Evolutionary conservation across 2,888 invertebrate genomes (phyloP).

Genomic region (Eupithecia inturbata): DNA sequence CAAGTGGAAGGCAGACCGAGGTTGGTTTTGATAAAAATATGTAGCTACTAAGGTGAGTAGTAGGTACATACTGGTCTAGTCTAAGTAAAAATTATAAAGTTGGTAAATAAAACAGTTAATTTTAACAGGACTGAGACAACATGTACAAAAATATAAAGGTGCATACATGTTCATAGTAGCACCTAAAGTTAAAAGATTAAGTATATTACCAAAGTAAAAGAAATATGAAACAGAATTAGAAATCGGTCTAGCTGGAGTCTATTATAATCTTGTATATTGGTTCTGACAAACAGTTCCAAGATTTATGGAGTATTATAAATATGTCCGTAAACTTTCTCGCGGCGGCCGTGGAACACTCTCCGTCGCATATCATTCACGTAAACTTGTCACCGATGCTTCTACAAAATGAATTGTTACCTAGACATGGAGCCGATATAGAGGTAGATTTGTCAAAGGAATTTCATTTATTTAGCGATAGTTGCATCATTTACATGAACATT

Average conservation of each 20-base stretch:
- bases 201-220: neutral
- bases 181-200: neutral
- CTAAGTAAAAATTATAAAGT: too few species aligned
- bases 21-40: too few species aligned
- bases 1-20: too few species aligned
- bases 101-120: too few species aligned
- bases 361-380: slow-evolving; percentile 16
- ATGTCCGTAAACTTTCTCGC: slow-evolving; percentile 21
- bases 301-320: slow-evolving; percentile 24
- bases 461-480: slow-evolving; percentile 10
- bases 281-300: slow-evolving; percentile 15
- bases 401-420: neutral
- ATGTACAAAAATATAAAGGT: too few species aligned
- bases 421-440: neutral
- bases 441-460: neutral
- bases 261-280: slow-evolving; percentile 6
- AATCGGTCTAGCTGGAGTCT: slow-evolving; percentile 4
- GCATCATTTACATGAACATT: neutral
- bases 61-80: too few species aligned
- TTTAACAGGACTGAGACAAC: too few species aligned
- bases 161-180: too few species aligned
- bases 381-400: slow-evolving; percentile 6
- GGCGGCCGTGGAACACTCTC: neutral
- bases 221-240: slow-evolving; percentile 8
- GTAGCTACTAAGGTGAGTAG: too few species aligned